phyloP scores from a whole-genome alignment of 1,140 invertebrate species.

The Caenorhabditis inopinata region DNA sequence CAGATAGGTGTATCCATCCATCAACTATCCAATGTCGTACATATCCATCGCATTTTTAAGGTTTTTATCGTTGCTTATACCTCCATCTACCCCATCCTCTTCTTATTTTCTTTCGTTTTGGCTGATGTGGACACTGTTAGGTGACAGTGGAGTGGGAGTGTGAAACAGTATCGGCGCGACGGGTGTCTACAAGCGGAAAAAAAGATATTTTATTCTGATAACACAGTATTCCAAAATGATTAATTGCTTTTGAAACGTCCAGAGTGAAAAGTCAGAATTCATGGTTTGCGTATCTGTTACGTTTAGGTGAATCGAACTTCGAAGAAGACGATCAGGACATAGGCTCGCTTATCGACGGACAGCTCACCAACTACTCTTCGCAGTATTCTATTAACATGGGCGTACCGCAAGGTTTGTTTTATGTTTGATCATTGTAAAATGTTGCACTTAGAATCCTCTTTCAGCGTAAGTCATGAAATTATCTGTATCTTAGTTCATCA shows the following conservation, averaged over 20 bases:
- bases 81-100: neutral
- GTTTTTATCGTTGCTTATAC: neutral
- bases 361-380: slow-evolving; percentile 1
- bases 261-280: neutral
- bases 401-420: neutral
- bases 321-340: slow-evolving; percentile 16
- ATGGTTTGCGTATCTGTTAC: neutral
- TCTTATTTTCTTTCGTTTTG: neutral
- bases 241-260: neutral
- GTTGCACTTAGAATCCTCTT: too few relatives aligned
- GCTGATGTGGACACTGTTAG: neutral
- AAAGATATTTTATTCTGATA: slow-evolving; percentile 19
- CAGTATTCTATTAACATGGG: slow-evolving; percentile 24
- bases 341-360: neutral
- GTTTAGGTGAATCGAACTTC: neutral
- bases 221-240: neutral
- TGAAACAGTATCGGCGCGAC: neutral
- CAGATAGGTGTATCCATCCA: neutral
- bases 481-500: too few relatives aligned
- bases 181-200: neutral
- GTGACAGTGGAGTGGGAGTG: neutral
- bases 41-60: neutral
- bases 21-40: slow-evolving; percentile 18
- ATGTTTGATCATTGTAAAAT: neutral
- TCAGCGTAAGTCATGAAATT: too few relatives aligned